Base-by-base conservation (phyloP, 2,113 vertebrate species). In the Thamnophis sirtalis region DNA sequence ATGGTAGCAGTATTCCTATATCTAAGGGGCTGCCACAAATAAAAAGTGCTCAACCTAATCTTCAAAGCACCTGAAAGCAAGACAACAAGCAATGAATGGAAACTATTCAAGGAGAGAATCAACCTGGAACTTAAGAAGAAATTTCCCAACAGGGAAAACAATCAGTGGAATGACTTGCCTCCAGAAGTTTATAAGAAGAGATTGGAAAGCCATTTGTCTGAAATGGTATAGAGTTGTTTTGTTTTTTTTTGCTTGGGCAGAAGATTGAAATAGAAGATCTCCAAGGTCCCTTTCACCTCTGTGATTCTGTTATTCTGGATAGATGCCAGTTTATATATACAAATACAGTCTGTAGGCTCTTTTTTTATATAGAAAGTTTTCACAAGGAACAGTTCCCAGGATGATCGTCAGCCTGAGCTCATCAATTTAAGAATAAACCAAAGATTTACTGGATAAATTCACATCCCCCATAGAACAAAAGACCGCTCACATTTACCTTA, bases 401-500 rank as follows among this genome's bases (percentile, higher is more conserved):
- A 91, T 93, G 96, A 96, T 94, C 93, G 95, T 96, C 87, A 93
- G 94, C 89, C 91, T 90, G 85, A 43, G 86, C 92, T 92, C 95
- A 95, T 92, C 50, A n/a, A 56, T 93, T 93, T 95, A 96, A 96
- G 91, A 88, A 93, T 85, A 85, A 86, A 86, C 87, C n/a, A 0
- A 4, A 38, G n/a, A 58, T 91, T 89, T 22, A 85, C 60, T 89
- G 88, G 89, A 88, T 68, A 91, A 95, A 97, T 94, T 89, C 95
- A 89, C 92, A 93, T 28, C 91, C 85, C 33, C 93, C 89, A 56
- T 22, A n/a, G 90, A 96, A 13, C 28, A 84, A 91, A 92, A 90
- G 90, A 94, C 90, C n/a, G 7, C 58, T 22, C 10, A 24, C n/a
- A 48, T 26, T 8, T 33, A 51, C 21, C 1, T 51, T 24, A 0